Percentiles rank a stretch among this genome's conserved stretches.
phyloP scores from a whole-genome alignment of 2,113 vertebrate genomes.

The Seriola rivoliana region DNA sequence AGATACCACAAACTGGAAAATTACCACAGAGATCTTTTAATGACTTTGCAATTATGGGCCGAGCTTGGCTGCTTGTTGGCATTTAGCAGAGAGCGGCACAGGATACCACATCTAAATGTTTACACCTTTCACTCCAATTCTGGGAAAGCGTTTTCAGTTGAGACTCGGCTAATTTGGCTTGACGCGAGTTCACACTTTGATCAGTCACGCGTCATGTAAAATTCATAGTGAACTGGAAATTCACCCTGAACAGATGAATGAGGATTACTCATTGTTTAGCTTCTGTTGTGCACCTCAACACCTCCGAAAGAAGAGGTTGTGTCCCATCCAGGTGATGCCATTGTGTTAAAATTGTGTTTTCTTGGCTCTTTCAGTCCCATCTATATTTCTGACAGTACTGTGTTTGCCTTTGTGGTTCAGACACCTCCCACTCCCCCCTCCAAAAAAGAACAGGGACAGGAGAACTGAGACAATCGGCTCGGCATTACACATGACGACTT shows the following conservation, averaged over 20 bases:
- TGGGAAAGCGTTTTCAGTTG: background rate
- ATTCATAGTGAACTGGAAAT: slow-evolving; percentile 4
- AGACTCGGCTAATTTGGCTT: slow-evolving; percentile 22
- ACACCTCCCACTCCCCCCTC: background rate
- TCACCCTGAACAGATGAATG: slow-evolving; percentile 1
- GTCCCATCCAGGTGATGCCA: background rate
- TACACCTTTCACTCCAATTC: slow-evolving; percentile 15
- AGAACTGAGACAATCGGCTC: slow-evolving; percentile 30
- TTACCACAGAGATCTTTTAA: slow-evolving; percentile 69
- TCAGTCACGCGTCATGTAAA: background rate
- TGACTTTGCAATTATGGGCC: slow-evolving; percentile 69
- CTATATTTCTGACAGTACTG: too few species aligned
- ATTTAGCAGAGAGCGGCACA: slow-evolving; percentile 34
- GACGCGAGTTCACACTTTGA: slow-evolving; percentile 2
- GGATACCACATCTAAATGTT: slow-evolving; percentile 54
- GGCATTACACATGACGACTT: slow-evolving; percentile 40
- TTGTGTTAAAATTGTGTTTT: background rate
- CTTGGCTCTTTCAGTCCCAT: background rate
- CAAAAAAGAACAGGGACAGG: slow-evolving; percentile 17
- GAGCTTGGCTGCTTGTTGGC: slow-evolving; percentile 53
- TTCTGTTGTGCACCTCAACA: background rate
- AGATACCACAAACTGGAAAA: slow-evolving; percentile 71
- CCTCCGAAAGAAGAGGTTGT: background rate
- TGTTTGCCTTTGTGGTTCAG: too few species aligned
- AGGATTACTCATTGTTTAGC: background rate